Base-by-base conservation (phyloP, 2,113 vertebrate species). In the Neofelis nebulosa region DNA sequence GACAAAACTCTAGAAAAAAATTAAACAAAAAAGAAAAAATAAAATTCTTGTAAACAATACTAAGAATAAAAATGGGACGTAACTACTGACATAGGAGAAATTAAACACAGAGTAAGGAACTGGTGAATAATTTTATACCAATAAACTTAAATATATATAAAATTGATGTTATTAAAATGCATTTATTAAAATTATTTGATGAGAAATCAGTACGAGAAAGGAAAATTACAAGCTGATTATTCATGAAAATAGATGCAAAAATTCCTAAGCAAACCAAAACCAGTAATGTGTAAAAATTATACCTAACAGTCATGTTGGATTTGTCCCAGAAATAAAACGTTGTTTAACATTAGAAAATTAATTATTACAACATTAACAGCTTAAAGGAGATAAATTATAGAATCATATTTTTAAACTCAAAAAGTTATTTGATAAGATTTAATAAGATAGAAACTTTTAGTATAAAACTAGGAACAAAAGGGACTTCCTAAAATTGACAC, bases 71-170 rank as follows among this genome's bases (percentile, higher is more conserved):
- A 84, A 88, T 63, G 29, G 27, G 5, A 0, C 76, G 38, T 45
- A 81, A n/a, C 36, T 82, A 71, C 5, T 48, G n/a, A 25, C 65
- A 79, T 68, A 57, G 11, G 79, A 76, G n/a, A 71, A 5, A 78
- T 80, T 55, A 73, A 65, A 85, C 7, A 65, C 55, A 71, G 50
- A 55, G 2, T 78, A 76, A 71, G 10, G 38, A n/a, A 66, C 36
- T 90, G 13, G 85, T 80, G 36, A 80, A 66, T 97, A 95, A 78
- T 76, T 95, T 69, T 82, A 23, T 87, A 38, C 29, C 36, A 88
- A 19, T n/a, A 89, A 61, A 50, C n/a, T 93, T 93, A 38, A 27
- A 91, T 50, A 38, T 82, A 80, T 81, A 48, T 52, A 55, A 90
- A 90, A 80, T 85, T 15, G 25, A 16, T 27, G 38, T 69, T 25